Evolutionary conservation across 2,113 vertebrate genomes (phyloP).

Genomic region (Arizona elegans): DNA sequence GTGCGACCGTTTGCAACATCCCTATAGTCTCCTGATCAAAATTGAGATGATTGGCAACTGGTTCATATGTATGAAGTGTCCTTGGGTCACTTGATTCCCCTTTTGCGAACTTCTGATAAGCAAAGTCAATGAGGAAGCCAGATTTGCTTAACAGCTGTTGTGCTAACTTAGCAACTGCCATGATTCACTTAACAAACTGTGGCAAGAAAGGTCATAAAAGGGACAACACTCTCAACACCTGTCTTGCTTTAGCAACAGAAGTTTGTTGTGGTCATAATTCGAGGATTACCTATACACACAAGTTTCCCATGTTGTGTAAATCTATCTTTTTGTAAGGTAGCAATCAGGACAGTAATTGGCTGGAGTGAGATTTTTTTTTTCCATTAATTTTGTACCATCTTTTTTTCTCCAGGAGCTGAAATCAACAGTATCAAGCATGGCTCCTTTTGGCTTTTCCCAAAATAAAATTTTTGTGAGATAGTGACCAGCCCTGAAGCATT

Average conservation of each 20-base stretch:
- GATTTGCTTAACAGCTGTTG: background rate
- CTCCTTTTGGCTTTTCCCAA: background rate
- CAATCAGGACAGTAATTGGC: background rate
- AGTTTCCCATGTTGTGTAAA: background rate
- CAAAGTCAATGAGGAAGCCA: background rate
- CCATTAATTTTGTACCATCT: background rate
- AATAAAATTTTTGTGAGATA: background rate
- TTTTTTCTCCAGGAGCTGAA: background rate
- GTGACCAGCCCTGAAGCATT: background rate
- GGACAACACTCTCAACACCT: background rate
- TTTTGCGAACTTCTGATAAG: background rate
- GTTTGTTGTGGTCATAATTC: background rate
- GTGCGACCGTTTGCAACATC: accelerated
- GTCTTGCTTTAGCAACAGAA: background rate
- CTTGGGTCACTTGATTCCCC: background rate
- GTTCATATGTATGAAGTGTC: background rate
- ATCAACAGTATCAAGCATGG: background rate
- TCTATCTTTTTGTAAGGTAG: background rate
- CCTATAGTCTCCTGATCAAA: background rate
- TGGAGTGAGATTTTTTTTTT: background rate
- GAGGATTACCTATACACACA: background rate
- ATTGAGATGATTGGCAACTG: background rate
- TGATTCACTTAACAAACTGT: background rate
- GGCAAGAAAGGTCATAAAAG: background rate
- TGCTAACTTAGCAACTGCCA: background rate